A percentile compares a stretch with the other conserved stretches of the same genome.
Evolutionary conservation across 1,140 invertebrate genomes (phyloP).

Genomic region (Brevipalpus yothersi): DNA sequence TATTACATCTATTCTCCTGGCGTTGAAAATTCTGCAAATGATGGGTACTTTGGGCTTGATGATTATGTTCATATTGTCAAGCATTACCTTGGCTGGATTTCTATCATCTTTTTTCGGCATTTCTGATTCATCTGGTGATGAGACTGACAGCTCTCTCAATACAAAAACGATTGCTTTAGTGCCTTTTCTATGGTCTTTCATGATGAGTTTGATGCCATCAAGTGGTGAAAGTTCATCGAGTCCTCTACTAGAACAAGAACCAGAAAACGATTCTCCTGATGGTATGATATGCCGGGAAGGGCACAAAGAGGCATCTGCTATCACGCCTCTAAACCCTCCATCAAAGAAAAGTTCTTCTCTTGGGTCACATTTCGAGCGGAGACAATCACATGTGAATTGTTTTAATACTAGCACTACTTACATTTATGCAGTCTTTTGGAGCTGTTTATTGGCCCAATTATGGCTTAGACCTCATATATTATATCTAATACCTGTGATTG

Average conservation of each 20-base stretch:
- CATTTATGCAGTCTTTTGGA: slow-evolving; percentile 36
- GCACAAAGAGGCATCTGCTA: neutral
- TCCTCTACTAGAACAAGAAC: too few relatives aligned
- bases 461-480: slow-evolving; percentile 45
- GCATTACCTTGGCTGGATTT: neutral
- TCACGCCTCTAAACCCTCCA: too few relatives aligned
- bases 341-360: too few relatives aligned
- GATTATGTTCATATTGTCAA: neutral
- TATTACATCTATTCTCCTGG: neutral
- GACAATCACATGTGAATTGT: neutral
- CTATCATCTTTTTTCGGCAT: neutral
- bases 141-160: neutral
- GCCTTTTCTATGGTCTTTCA: neutral
- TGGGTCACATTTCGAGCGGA: too few relatives aligned
- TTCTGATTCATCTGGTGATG: neutral
- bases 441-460: slow-evolving; percentile 37
- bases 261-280: too few relatives aligned
- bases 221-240: neutral
- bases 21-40: neutral
- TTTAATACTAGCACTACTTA: slow-evolving; percentile 28
- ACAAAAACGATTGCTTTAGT: neutral
- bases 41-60: neutral
- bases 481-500: slow-evolving; percentile 34
- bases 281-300: neutral
- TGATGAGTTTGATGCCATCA: neutral